Conservation (phyloP, 2,113 vertebrate genomes). For the Azemiops feae region DNA sequence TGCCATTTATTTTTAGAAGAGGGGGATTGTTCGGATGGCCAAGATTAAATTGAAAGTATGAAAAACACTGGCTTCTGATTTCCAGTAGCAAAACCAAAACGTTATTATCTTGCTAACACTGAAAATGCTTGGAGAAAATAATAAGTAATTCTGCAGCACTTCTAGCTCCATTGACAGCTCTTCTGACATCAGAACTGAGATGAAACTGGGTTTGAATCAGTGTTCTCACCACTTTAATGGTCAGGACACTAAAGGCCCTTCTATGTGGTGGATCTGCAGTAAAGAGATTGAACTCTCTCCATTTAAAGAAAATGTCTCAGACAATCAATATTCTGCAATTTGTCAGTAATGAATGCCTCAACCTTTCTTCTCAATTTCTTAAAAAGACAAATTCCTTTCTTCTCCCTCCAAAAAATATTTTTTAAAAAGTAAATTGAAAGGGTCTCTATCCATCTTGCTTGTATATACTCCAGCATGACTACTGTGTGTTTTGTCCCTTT, state of each 20-base stretch:
- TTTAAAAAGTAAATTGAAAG: neutral
- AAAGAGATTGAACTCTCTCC: neutral
- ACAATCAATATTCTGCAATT: neutral
- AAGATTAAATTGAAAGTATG: neutral
- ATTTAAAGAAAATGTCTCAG: neutral
- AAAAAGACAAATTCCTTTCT: neutral
- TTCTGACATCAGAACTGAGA: neutral
- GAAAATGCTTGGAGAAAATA: neutral
- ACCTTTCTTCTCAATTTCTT: neutral
- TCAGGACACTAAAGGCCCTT: neutral
- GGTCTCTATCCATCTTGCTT: neutral
- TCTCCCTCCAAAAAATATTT: neutral
- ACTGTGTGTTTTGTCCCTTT: neutral
- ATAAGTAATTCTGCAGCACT: neutral
- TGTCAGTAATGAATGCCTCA: neutral
- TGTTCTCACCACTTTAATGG: neutral
- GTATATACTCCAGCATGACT: neutral
- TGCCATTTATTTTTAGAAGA: neutral
- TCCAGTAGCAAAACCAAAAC: no score
- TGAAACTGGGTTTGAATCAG: neutral
- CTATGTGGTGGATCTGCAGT: neutral
- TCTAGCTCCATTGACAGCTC: neutral
- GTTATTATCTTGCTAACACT: no score
- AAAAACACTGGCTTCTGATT: neutral
- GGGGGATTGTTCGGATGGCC: neutral